Evolutionary conservation across 1,140 invertebrate genomes (phyloP).

Genomic region (Rhizoglyphus robini): DNA sequence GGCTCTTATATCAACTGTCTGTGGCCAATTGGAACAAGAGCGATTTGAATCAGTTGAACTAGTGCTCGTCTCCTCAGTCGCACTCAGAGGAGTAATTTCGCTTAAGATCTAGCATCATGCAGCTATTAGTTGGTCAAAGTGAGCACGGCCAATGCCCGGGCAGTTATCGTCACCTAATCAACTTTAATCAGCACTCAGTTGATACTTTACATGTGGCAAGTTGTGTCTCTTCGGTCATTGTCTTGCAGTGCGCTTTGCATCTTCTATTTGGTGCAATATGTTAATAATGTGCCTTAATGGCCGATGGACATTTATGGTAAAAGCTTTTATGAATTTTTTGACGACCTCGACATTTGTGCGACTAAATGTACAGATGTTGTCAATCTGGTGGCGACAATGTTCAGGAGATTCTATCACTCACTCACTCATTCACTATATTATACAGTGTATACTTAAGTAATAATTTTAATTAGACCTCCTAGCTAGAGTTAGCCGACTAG

Average conservation of each 20-base stretch:
- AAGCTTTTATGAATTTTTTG: too few species aligned
- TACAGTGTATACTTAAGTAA: too few species aligned
- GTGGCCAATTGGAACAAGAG: neutral
- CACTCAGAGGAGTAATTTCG: slow-evolving; percentile 1
- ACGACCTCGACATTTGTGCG: too few species aligned
- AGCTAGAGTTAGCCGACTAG: too few species aligned
- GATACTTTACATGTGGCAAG: neutral
- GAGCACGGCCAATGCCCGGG: neutral
- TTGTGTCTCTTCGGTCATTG: neutral
- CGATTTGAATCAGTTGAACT: neutral
- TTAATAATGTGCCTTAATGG: neutral
- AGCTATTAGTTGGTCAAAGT: neutral
- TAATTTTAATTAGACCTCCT: too few species aligned
- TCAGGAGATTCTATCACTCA: too few species aligned
- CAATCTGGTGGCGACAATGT: too few species aligned
- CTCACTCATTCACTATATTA: too few species aligned
- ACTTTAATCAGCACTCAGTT: neutral
- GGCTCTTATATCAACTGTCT: neutral
- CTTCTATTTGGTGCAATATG: neutral
- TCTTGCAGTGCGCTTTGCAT: neutral
- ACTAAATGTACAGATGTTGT: too few species aligned
- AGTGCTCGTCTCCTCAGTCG: neutral
- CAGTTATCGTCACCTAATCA: neutral
- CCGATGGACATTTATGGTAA: too few species aligned
- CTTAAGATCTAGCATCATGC: neutral